Base-by-base conservation (phyloP, 2,888 invertebrate species). In the Drosophila colorata region DNA sequence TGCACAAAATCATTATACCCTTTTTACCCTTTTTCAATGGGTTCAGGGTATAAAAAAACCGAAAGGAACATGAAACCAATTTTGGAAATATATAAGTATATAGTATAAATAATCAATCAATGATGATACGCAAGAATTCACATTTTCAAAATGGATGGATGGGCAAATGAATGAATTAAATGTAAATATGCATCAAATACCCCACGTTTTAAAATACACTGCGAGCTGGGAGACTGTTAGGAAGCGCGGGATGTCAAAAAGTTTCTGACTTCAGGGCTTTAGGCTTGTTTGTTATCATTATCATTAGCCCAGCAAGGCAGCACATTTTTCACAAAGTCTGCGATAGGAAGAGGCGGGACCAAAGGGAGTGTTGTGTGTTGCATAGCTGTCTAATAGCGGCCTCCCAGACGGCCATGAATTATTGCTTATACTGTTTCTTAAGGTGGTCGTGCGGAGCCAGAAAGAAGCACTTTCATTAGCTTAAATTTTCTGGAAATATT, bases 121-220 rank as follows among this genome's bases (percentile, higher is more conserved):
- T 90, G 90, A 90, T 90, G 90, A 90, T 89, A 87, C 87, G 87
- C 88, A 89, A 88, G 88, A 88, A 88, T 89, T 88, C 87, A 88
- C 90, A 88, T 77, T 89, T 84, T 83, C 74, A 80, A 87, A 89
- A 88, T 88, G 86, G 67, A 78, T 76, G 86, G 63, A 82, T 77
- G 74, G 86, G 57, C 74, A 68, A 72, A 73, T 70, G 75, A 86
- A 85, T 88, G 88, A 81, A 85, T 83, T 81, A 80, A 83, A 83
- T 79, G 76, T 69, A 87, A 87, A 87, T 88, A 74, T 74, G 74
- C 82, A 73, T 73, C 57, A 61, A 58, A 56, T 35, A 46, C 52
- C 55, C 72, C 55, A 65, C 58, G 20, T 52, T 46, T 14, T n/a
- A 7, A 31, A 6, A 13, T 35, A 56, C 16, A 11, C 51, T 16